Conservation (phyloP, 2,797 vertebrate genomes). For the Acanthiza pusilla region DNA sequence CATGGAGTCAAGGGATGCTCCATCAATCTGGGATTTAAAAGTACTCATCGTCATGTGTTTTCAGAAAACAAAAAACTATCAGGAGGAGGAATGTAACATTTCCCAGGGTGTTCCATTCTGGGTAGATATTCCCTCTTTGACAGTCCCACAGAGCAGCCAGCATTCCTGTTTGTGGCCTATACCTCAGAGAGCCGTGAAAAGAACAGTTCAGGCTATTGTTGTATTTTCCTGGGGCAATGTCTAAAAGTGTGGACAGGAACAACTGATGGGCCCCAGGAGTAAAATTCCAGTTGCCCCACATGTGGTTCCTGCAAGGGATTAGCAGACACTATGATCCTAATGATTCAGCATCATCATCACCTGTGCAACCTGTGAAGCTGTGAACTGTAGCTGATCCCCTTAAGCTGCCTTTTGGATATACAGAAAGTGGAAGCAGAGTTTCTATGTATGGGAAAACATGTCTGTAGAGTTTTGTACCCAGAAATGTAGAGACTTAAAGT, state of each 20-base stretch:
- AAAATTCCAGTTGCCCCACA: not conserved
- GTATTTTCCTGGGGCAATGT: not conserved
- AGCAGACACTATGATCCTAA: not conserved
- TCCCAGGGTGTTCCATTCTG: not conserved
- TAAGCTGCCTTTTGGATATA: not conserved
- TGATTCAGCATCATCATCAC: not conserved
- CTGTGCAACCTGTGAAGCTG: not conserved
- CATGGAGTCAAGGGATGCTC: constrained; percentile 80
- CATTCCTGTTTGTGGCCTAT: accelerated
- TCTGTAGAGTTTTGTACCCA: not conserved
- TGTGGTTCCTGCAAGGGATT: not conserved
- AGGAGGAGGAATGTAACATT: not conserved
- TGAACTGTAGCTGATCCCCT: not conserved
- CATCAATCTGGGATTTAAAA: constrained; percentile 74
- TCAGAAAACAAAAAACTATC: not conserved
- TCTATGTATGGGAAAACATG: not conserved
- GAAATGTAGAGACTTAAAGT: not conserved
- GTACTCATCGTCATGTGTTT: not conserved
- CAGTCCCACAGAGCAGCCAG: not conserved
- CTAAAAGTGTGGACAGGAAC: not conserved
- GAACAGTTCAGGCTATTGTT: not conserved
- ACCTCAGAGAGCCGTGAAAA: not conserved
- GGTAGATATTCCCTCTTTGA: not conserved
- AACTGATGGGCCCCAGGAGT: not conserved
- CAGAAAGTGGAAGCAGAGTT: not conserved